A percentile compares a stretch with the other conserved stretches of the same genome.
Conservation (phyloP, 1,140 invertebrate genomes). For the Hermetia illucens region DNA sequence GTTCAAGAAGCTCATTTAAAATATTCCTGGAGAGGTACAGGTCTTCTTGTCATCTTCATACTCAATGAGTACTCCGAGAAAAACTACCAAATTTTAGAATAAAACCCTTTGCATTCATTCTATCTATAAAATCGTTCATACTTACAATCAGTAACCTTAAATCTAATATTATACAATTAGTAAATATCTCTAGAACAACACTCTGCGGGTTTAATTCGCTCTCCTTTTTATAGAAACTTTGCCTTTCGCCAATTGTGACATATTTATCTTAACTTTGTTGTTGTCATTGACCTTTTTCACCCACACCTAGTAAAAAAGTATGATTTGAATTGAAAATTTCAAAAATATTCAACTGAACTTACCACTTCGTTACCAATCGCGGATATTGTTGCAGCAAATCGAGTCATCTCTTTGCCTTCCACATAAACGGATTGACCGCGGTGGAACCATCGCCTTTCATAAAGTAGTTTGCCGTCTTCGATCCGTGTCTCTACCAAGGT, state of each 20-base stretch:
- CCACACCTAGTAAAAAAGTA: slow-evolving; percentile 56
- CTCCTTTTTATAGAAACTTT: slow-evolving; percentile 78
- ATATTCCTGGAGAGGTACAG: too few relatives aligned
- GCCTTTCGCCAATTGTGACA: slow-evolving; percentile 70
- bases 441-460: slow-evolving; percentile 90
- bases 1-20: too few relatives aligned
- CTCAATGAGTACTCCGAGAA: too few relatives aligned
- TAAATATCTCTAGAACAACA: too few relatives aligned
- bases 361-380: slow-evolving; percentile 80
- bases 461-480: slow-evolving; percentile 87
- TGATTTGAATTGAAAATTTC: not conserved
- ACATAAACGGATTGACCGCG: slow-evolving; percentile 84
- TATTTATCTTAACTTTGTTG: slow-evolving; percentile 67
- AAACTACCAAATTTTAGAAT: too few relatives aligned
- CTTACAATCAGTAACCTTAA: too few relatives aligned
- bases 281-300: slow-evolving; percentile 74
- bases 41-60: too few relatives aligned
- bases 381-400: slow-evolving; percentile 75
- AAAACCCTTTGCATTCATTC: too few relatives aligned
- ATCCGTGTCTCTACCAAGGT: slow-evolving; percentile 63
- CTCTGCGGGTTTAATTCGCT: slow-evolving; percentile 49
- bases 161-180: too few relatives aligned
- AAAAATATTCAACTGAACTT: slow-evolving; percentile 26
- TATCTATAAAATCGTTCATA: too few relatives aligned
- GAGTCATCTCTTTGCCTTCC: slow-evolving; percentile 68